phyloP scores from a whole-genome alignment of 2,888 invertebrate species.

The Zonitis immaculata region DNA sequence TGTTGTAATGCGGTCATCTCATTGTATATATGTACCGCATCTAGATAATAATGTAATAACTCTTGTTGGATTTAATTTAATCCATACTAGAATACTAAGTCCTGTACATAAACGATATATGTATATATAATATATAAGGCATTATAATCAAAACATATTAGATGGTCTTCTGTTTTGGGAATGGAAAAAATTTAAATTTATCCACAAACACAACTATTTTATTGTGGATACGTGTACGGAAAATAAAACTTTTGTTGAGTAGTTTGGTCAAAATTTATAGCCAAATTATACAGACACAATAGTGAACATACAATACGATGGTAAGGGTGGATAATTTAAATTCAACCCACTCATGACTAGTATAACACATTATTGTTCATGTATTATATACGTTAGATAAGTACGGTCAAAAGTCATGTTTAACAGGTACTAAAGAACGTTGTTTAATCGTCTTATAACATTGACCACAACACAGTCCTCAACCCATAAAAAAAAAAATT shows the following conservation, averaged over 20 bases:
- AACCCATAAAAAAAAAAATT: not conserved
- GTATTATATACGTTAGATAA: slow-evolving; percentile 4
- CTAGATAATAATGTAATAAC: slow-evolving; percentile 1
- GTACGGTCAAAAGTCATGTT: slow-evolving; percentile 26
- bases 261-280: slow-evolving; percentile 36
- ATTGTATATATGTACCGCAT: not conserved
- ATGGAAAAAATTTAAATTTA: slow-evolving; percentile 19
- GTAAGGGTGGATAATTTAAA: slow-evolving; percentile 34
- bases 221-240: slow-evolving; percentile 34
- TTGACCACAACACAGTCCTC: not conserved
- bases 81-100: not conserved
- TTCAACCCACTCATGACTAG: slow-evolving; percentile 35
- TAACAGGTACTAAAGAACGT: slow-evolving; percentile 27
- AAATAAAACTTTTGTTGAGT: slow-evolving; percentile 38
- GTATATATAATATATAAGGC: too few relatives aligned
- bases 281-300: slow-evolving; percentile 37
- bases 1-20: slow-evolving; percentile 5
- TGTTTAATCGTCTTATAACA: not conserved
- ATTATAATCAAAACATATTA: slow-evolving; percentile 1
- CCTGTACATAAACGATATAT: too few relatives aligned
- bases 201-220: slow-evolving; percentile 28
- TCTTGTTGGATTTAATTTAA: slow-evolving; percentile 4
- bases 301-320: slow-evolving; percentile 31
- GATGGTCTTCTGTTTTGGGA: not conserved
- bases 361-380: slow-evolving; percentile 32